Conservation (phyloP, 2,797 vertebrate genomes). For the Leucoraja ocellata region DNA sequence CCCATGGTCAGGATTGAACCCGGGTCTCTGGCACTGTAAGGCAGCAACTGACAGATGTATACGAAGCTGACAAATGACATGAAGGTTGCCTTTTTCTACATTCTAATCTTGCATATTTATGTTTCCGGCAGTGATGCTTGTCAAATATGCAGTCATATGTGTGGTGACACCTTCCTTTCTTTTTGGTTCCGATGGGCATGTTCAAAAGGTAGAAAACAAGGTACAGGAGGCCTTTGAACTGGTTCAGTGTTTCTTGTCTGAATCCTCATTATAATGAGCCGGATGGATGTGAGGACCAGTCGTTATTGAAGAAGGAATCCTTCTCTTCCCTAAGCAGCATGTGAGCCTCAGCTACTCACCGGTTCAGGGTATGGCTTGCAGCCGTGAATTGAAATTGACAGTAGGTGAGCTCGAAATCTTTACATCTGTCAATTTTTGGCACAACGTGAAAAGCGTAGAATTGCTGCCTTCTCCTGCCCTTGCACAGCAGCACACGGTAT, state of each 20-base stretch:
- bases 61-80: too few relatives aligned
- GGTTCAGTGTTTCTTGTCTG: background rate
- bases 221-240: background rate
- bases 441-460: background rate
- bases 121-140: background rate
- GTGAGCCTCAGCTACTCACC: background rate
- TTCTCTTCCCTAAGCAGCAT: background rate
- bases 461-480: background rate
- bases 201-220: background rate
- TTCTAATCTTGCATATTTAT: background rate
- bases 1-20: too few relatives aligned
- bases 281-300: background rate
- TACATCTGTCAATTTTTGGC: background rate
- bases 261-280: conserved; percentile 11
- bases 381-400: background rate
- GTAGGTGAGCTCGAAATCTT: background rate
- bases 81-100: background rate
- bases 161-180: background rate
- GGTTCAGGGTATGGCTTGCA: background rate
- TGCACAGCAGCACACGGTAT: background rate
- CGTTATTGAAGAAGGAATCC: background rate
- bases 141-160: conserved; percentile 6
- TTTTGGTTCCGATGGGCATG: background rate
- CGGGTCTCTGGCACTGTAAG: too few relatives aligned
- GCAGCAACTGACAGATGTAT: too few relatives aligned